Evolutionary conservation across 2,113 vertebrate species (phyloP), one percentile per base, ranked within the genome.

Genomic region (Melanotaenia duboulayi): DNA sequence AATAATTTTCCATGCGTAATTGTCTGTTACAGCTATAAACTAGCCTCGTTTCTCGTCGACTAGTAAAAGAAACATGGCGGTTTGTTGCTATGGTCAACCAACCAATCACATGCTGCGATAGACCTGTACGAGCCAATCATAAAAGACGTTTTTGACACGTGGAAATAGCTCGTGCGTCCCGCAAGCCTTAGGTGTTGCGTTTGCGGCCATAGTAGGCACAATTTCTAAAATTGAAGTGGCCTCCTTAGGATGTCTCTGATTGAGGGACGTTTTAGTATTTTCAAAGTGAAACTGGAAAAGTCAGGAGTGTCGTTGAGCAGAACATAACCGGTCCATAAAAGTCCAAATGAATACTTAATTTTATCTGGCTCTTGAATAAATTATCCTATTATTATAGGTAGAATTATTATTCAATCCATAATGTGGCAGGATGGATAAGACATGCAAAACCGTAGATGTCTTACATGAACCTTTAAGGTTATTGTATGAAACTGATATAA

Each of bases 121-220:
- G 85, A 86, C 75, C 73, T 20, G 14, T 7, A 12, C 3, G 0
- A 37, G 20, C 93, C 91, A 93, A 94, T 94, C 84, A 83, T 3
- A 6, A 25, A 37, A 4, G 40, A 84, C 82, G 86, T 94, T 92
- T 94, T 94, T 92, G 74, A 84, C 91, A 94, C 92, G 94, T 93
- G 89, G 71, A 91, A 73, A 44, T 42, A 35, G 64, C 44, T 55
- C 13, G 28, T 68, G 82, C 78, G 78, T 78, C 51, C 22, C 9
- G 4, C 50, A 42, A 14, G 22, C 22, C 17, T 52, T 22, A 10
- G 8, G 23, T 44, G 6, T 22, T 22, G 5, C 19, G 16, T 24
- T 20, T 11, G 19, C 6, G 25, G 22, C 56, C 71, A 40, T 20
- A 8, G 40, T 0, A 1, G 25, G 11, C 60, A 42, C 20, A 54